Evolutionary conservation across 2,888 invertebrate species (phyloP).

Genomic region (Phortica okadai): DNA sequence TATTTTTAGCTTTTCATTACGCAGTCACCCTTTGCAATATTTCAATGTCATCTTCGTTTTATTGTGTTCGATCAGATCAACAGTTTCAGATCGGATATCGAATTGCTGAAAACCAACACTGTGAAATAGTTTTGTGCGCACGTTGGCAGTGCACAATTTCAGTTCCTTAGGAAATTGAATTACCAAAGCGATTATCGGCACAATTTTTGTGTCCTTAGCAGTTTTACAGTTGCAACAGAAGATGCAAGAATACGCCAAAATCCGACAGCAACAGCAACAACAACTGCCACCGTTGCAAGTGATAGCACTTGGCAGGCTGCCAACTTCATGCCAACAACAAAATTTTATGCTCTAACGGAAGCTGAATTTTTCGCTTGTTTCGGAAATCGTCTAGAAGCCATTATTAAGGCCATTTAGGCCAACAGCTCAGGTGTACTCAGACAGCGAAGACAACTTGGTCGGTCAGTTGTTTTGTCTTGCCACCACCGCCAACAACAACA

Average conservation of each 20-base stretch:
- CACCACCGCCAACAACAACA: background rate
- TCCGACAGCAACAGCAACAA: slow-evolving; percentile 36
- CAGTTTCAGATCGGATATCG: background rate
- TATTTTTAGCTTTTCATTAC: no score
- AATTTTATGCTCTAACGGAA: background rate
- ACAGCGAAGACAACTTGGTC: background rate
- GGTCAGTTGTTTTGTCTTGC: background rate
- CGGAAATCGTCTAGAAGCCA: background rate
- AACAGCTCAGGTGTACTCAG: background rate
- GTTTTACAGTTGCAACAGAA: background rate
- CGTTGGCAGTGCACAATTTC: background rate
- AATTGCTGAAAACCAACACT: background rate
- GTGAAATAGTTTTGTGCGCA: background rate
- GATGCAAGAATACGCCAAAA: slow-evolving; percentile 35
- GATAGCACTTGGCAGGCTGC: slow-evolving; percentile 49
- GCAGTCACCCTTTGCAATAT: no score
- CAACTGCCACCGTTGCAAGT: slow-evolving; percentile 10
- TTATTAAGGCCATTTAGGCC: background rate
- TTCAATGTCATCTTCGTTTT: no score
- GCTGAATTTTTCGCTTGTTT: background rate
- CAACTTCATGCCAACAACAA: slow-evolving; percentile 46
- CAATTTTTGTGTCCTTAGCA: background rate
- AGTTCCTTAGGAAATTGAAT: background rate
- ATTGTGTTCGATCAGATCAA: no score
- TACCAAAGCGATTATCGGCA: background rate